Base-by-base conservation (phyloP, 2,797 vertebrate genomes). In the Pteropus rufus region DNA sequence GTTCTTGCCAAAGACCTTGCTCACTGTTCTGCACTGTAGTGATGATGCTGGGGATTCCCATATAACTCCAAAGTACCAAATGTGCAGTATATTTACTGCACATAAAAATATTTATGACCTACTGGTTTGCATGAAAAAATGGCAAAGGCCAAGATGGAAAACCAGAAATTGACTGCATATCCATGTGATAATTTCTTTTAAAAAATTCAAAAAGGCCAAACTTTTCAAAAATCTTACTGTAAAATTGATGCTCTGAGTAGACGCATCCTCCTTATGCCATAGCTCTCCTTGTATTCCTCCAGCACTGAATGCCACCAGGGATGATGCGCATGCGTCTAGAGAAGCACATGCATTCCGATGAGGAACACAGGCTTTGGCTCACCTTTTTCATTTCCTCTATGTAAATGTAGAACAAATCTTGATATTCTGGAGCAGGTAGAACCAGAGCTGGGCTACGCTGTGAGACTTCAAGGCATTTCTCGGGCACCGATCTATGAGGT, bases 1-100 rank as follows among this genome's bases (percentile, higher is more conserved):
- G 60, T 64, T 89, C 65, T 88, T 0, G 29, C 67, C 41, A 31
- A 15, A 87, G n/a, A 39, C 11, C 2, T 23, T 46, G 44, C 75
- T 94, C 18, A 6, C 54, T 82, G 80, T 67, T 65, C 52, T 12
- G 72, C 36, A 36, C 29, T 0, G 2, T 15, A 24, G 76, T 41
- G 94, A 84, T 91, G 84, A 46, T 70, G 90, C 67, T 41, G 77
- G 89, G 88, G 52, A 77, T 96, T 87, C 85, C 92, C 49, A 24
- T 39, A 19, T 46, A 89, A n/a, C 14, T 46, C 41, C 39, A 6
- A 39, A 95, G 73, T 16, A 77, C 24, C 52, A 46, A 36, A 39
- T 19, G 44, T 26, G 31, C 67, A 16, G 9, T 26, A 5, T 46
- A 77, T 73, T 88, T 56, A 31, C 26, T 14, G 16, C 23, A 36